Percentiles rank a stretch among this genome's conserved stretches.
phyloP scores from a whole-genome alignment of 2,113 vertebrate genomes.

The Brachypodius melanocephalos region DNA sequence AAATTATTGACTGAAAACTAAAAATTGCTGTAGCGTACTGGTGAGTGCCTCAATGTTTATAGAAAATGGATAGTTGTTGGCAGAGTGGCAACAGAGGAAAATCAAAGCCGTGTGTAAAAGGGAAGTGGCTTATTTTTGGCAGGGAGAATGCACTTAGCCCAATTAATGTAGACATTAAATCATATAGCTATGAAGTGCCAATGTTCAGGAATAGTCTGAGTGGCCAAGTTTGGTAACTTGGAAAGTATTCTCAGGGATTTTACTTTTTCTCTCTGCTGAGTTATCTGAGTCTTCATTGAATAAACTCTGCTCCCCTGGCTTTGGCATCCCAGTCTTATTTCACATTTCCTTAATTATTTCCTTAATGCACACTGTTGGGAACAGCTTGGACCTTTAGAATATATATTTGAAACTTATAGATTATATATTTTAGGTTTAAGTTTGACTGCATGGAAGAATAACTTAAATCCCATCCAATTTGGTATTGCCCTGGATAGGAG shows the following conservation, averaged over 20 bases:
- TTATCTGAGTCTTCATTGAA: background rate
- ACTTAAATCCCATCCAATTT: background rate
- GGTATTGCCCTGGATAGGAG: background rate
- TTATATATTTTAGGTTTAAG: background rate
- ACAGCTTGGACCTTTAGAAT: background rate
- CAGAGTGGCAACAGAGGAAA: background rate
- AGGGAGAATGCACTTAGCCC: background rate
- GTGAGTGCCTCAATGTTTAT: background rate
- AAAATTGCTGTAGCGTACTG: background rate
- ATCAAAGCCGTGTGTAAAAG: background rate
- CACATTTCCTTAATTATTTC: slow-evolving; percentile 42
- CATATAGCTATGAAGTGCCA: background rate
- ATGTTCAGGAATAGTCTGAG: background rate
- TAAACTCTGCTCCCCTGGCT: background rate
- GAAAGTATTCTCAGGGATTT: background rate
- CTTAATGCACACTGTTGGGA: background rate
- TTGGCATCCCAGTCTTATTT: background rate
- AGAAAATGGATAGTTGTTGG: background rate
- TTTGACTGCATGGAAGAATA: background rate
- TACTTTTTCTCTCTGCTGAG: background rate
- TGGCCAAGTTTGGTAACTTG: background rate
- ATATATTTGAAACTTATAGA: background rate
- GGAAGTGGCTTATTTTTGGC: background rate
- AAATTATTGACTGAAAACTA: background rate
- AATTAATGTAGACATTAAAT: background rate